Conservation (phyloP, 2,888 invertebrate genomes). For the Macaria liturata region DNA sequence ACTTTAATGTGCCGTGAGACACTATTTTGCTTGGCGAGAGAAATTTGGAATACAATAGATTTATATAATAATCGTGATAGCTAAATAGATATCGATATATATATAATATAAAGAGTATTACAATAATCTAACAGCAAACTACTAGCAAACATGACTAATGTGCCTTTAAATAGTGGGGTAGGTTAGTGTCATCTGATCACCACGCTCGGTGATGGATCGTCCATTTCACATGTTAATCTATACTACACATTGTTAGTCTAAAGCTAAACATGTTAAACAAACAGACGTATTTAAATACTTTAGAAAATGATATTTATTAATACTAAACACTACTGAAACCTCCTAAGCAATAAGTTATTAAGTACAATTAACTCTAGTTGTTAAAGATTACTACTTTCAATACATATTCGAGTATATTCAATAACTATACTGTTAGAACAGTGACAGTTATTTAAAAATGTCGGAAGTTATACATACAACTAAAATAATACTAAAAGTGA, state of each 20-base stretch:
- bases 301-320: constrained; percentile 81
- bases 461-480: constrained; percentile 61
- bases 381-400: constrained; percentile 67
- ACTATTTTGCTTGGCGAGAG: constrained; percentile 82
- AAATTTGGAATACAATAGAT: constrained; percentile 52
- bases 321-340: constrained; percentile 71
- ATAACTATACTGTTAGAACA: constrained; percentile 59
- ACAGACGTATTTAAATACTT: constrained; percentile 79
- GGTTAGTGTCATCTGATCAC: constrained; percentile 67
- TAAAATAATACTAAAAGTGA: constrained; percentile 65
- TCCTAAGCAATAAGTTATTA: constrained; percentile 74
- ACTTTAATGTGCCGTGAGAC: constrained; percentile 73
- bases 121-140: constrained; percentile 62
- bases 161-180: constrained; percentile 66
- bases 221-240: constrained; percentile 73
- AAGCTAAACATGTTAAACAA: constrained; percentile 83
- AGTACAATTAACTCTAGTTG: constrained; percentile 78
- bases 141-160: constrained; percentile 63
- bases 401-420: constrained; percentile 58
- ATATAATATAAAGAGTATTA: constrained; percentile 59
- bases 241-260: constrained; percentile 82
- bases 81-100: constrained; percentile 53
- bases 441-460: constrained; percentile 56
- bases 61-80: constrained; percentile 49
- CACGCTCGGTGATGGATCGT: constrained; percentile 50